Evolutionary conservation across 2,797 vertebrate genomes (phyloP).

Genomic region (Merluccius polli): DNA sequence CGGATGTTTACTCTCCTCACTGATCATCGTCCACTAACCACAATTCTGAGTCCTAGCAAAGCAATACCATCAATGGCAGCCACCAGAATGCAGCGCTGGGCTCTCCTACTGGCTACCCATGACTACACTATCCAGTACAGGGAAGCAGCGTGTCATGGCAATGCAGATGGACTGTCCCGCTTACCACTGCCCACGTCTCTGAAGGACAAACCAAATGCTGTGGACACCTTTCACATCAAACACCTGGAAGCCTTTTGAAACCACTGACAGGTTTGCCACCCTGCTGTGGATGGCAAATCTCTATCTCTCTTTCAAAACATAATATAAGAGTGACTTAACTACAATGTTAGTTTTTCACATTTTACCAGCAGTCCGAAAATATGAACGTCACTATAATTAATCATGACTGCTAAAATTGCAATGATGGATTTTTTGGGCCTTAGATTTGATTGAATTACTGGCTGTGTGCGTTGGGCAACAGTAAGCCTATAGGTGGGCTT

Average conservation of each 20-base stretch:
- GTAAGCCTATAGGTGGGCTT: neutral
- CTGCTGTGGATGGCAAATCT: no score
- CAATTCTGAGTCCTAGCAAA: neutral
- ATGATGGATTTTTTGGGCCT: neutral
- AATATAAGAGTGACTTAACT: neutral
- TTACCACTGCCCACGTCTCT: neutral
- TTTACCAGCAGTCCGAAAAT: neutral
- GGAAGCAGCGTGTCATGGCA: neutral
- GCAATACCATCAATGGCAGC: neutral
- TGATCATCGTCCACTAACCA: no score
- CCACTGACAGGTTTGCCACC: no score
- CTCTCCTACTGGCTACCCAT: no score
- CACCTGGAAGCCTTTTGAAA: no score
- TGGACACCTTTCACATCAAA: no score
- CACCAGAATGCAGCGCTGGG: neutral
- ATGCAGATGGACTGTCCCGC: conserved; percentile 13
- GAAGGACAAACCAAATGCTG: no score
- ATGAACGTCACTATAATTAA: neutral
- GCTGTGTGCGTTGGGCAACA: neutral
- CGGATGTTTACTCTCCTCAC: no score
- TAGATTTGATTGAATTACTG: conserved; percentile 8
- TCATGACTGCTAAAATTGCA: neutral
- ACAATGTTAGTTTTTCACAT: neutral
- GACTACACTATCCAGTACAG: conserved; percentile 14
- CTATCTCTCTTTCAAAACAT: neutral